Conservation (phyloP, 2,797 vertebrate genomes). For the Myioborus miniatus region DNA sequence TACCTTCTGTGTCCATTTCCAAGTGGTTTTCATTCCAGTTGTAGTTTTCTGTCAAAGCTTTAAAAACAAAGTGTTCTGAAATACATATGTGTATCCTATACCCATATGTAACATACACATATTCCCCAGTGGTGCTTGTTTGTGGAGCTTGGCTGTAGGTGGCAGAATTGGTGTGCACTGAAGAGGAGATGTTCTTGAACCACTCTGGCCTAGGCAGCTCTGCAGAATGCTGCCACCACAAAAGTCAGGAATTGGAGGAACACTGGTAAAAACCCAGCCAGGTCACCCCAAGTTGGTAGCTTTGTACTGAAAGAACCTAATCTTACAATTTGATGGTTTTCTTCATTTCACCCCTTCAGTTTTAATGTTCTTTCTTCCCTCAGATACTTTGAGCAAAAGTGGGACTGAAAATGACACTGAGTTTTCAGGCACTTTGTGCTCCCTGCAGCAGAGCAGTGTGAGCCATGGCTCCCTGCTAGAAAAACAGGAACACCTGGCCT, state of each 20-base stretch:
- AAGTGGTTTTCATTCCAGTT: background rate
- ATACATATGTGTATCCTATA: rapidly evolving
- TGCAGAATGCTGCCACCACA: background rate
- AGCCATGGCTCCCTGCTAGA: background rate
- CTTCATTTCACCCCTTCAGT: background rate
- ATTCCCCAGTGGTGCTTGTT: background rate
- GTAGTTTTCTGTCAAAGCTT: background rate
- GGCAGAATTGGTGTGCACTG: background rate
- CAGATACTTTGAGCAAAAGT: background rate
- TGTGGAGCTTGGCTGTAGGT: background rate
- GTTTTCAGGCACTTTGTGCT: background rate
- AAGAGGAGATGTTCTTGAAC: background rate
- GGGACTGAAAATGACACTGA: background rate
- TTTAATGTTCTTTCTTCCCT: background rate
- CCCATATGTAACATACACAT: rapidly evolving
- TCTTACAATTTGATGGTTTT: background rate
- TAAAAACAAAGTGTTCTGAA: background rate
- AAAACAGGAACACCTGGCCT: too few species aligned
- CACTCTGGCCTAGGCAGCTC: background rate
- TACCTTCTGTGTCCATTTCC: background rate
- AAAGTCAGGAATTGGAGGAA: background rate
- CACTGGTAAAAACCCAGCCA: background rate
- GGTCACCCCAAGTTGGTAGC: too few species aligned
- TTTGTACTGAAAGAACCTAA: background rate
- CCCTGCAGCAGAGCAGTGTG: background rate